Evolutionary conservation across 2,113 vertebrate genomes (phyloP), one percentile per base, ranked within the genome.

Genomic region (Sorex araneus): DNA sequence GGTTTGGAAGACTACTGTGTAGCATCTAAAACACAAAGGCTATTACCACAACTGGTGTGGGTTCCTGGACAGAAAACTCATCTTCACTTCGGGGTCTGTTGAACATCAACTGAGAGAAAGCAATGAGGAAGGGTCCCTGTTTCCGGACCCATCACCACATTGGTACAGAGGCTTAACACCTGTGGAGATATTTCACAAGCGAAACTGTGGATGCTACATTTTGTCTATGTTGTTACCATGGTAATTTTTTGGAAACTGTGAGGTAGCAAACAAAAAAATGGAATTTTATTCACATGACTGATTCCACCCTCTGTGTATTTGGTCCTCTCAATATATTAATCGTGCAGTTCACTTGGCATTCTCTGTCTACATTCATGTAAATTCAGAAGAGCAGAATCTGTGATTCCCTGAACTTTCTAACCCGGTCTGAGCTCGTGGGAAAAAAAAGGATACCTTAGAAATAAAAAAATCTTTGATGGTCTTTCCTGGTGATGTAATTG

Each of bases 191-290:
- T 69, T 78, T 71, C 63, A 28, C 7, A 18, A 28, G 54, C 1
- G 6, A 83, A 11, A 34, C 7, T 7, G 4, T 36, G 5, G 25
- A n/a, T 19, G 8, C 36, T 69, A 11, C 86, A 32, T 47, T 85
- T 43, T 79, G 60, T 15, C 16, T 43, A 32, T 18, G 5, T 66
- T 23, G 57, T 92, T 91, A 40, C 28, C 23, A 71, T 47, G 43
- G 45, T 82, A 89, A 91, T 66, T 70, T 40, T 63, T 45, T 91
- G 40, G 57, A 89, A 64, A 50, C n/a, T 66, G 4, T 25, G 70
- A 94, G 21, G 60, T 43, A 87, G 27, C 19, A 82, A 84, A 84
- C 25, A 11, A 71, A 27, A 89, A 70, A 47, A 30, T 21, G 1
- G 6, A 77, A n/a, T 30, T 92, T 60, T 54, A 79, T 76, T 90